Base-by-base conservation (phyloP, 2,113 vertebrate genomes). In the rat (Rattus norvegicus) region DNA sequence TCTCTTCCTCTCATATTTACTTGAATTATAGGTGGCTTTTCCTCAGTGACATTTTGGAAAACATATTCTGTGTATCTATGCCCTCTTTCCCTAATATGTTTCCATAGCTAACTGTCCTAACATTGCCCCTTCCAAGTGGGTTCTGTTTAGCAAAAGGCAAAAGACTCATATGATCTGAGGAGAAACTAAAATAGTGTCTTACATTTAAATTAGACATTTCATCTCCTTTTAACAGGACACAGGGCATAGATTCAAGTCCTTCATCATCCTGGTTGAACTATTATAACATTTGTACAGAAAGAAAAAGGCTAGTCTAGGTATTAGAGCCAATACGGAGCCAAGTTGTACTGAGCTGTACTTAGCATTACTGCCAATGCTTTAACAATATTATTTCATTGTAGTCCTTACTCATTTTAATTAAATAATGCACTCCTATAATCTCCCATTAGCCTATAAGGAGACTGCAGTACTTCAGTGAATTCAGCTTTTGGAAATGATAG, bases 401-500 rank as follows among this genome's bases (percentile, higher is more conserved):
- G 80, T 88, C 49, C 39, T 84, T 19, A 72, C 13, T 3, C 79
- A 81, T 81, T 81, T 59, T 59, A 59, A 81, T 49, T 94, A 69
- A 94, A 93, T 63, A 84, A 85, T 70, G 11, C 36, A 85, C 61
- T 61, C 1, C 2, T 33, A 28, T 96, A 93, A 47, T 28, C 20
- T 93, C 39, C 17, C 19, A 26, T 69, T 75, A 52, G 22, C 67
- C 69, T 88, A 5, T 70, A 93, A 88, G 73, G 52, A 90, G 80
- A 80, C 7, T n/a, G 30, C 95, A 92, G 36, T 2, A 30, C 24
- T 96, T 93, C 17, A 47, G 1, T 92, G 88, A 69, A 72, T 93
- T 92, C 39, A 72, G 33, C 22, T 69, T 2, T 22, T 70, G 1
- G 30, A 69, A 54, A 54, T 54, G 5, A 36, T 65, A 67, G 65